Evolutionary conservation across 2,888 invertebrate genomes (phyloP), one percentile per base, ranked within the genome.

Genomic region (Cosmopolites sordidus): DNA sequence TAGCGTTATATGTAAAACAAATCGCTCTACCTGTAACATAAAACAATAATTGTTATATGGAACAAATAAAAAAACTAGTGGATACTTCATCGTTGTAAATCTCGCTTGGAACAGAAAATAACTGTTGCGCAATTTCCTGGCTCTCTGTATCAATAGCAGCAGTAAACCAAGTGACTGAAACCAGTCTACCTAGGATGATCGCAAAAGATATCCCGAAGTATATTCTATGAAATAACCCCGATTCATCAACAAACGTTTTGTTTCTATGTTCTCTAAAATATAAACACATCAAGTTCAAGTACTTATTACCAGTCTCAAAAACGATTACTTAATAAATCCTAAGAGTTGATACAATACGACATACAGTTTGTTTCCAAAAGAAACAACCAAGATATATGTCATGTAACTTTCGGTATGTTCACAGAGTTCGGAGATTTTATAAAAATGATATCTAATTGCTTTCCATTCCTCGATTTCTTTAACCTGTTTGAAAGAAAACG

Each of bases 231-330:
- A 47, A 18, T 4, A 67, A 48, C 22, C 49, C 51, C 5, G n/a
- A 9, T 42, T 85, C 39, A 87, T 83, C 58, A 87, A 83, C 65
- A 86, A 87, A 68, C 83, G 87, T 44, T 87, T 75, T 68, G 87
- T 86, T 59, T 80, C 83, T 2, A 11, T 33, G 12, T 4, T 12
- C 12, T 11, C 33, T 33, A 33, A 33, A 33, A 33, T 5, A 33
- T 4, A 33, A 33, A n/a, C 22, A n/a, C 22, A 22, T 22, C 3
- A 22, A 5, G 22, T 33, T n/a, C 11, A 3, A n/a, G 3, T 33
- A 33, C n/a, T n/a, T n/a, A n/a, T n/a, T n/a, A n/a, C n/a, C n/a
- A n/a, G n/a, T n/a, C n/a, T n/a, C n/a, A n/a, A n/a, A n/a, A n/a
- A n/a, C n/a, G n/a, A n/a, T 6, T 51, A 55, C 55, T 30, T 44